Base-by-base conservation (phyloP, 2,113 vertebrate genomes). In the Cepphus grylle region DNA sequence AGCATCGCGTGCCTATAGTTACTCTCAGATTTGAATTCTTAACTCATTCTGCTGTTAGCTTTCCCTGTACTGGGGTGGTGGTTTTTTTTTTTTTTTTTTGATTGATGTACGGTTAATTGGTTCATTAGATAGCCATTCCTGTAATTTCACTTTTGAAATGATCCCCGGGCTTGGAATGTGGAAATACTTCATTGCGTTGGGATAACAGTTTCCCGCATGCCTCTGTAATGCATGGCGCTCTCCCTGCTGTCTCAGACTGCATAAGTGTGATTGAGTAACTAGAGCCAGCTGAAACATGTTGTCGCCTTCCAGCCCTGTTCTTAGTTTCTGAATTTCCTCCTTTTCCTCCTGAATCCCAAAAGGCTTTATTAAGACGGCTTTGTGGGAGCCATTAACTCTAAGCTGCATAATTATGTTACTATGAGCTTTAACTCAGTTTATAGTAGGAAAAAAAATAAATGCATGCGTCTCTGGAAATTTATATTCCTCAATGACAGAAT, bases 341-440 rank as follows among this genome's bases (percentile, higher is more conserved):
- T 85, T 95, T 94, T 91, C 88, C 81, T 86, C 61, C 62, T 73
- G 47, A 90, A 78, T 97, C 96, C 95, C 97, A 72, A 76, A 96
- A 97, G 97, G 91, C 94, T 98, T 97, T 98, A 97, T 96, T 98
- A 96, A 97, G 94, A 97, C 88, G 95, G 73, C 92, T 98, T 97
- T 96, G 92, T 97, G 96, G 82, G 96, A 92, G 71, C 96, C 72
- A 96, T 98, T 97, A 97, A 91, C 93, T 93, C 67, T 92, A 97
- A 96, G 94, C 89, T 94, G 96, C 94, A 83, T 96, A 96, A 95
- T 96, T 96, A 91, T 14, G 59, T 95, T 89, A 73, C 85, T 97
- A 17, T 83, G 82, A 91, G 93, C 74, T 94, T 92, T 94, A 86
- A 85, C 91, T 94, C 78, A 43, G 77, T 95, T 93, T 91, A 88